Percentiles rank a stretch among this genome's conserved stretches.
These are phyloP conservation scores for Dipodomys merriami DNA, from an alignment of 2,113 vertebrate genomes.

Conservation along the genomic window DNA sequence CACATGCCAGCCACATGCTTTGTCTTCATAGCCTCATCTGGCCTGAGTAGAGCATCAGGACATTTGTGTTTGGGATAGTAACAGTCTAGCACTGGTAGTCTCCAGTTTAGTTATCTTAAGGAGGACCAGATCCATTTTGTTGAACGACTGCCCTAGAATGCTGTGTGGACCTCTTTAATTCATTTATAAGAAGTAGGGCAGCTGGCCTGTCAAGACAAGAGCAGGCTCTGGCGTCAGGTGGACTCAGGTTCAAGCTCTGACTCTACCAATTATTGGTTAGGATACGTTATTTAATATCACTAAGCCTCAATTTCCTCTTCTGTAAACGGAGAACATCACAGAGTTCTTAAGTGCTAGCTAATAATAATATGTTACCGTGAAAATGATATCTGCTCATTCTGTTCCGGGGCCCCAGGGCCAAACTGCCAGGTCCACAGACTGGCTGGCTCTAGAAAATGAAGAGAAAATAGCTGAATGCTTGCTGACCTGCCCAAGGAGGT, in stretches of 20 bases:
- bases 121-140: neutral
- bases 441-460: neutral
- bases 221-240: neutral
- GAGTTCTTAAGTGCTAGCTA: constrained; percentile 40
- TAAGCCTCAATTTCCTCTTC: constrained; percentile 56
- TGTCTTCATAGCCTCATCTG: neutral
- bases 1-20: neutral
- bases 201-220: neutral
- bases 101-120: neutral
- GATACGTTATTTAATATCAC: neutral
- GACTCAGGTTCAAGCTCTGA: neutral
- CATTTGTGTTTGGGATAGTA: neutral
- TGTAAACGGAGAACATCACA: constrained; percentile 52
- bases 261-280: neutral
- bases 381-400: neutral
- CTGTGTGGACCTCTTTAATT: neutral
- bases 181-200: neutral
- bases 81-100: neutral
- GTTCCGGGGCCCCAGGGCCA: neutral
- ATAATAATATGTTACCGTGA: constrained; percentile 29
- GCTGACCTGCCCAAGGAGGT: neutral
- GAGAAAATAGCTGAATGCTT: neutral
- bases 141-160: no score
- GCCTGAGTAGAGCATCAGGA: neutral
- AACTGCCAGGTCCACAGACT: neutral